Evolutionary conservation across 1,140 invertebrate species (phyloP).

Genomic region (Solenopsis invicta): DNA sequence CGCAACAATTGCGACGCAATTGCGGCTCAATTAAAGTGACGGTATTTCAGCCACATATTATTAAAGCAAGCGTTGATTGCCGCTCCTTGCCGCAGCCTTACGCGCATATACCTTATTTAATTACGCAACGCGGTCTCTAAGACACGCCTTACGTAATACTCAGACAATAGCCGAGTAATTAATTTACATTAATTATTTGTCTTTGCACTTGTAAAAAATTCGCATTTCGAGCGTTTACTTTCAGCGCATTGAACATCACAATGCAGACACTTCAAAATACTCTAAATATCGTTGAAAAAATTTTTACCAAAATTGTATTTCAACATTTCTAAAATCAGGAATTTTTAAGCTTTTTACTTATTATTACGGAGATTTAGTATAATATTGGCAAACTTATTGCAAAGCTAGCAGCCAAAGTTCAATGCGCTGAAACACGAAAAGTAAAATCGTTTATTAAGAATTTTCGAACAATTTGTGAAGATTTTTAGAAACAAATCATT

Average conservation of each 20-base stretch:
- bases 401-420: neutral
- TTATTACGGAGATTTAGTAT: neutral
- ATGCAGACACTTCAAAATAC: neutral
- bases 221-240: neutral
- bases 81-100: neutral
- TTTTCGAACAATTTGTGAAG: neutral
- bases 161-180: slow-evolving; percentile 33
- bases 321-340: neutral
- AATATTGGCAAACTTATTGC: neutral
- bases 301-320: neutral
- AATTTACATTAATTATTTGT: slow-evolving; percentile 6
- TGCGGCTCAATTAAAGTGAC: neutral
- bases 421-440: neutral
- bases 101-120: slow-evolving; percentile 33
- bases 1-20: slow-evolving; percentile 10
- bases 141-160: slow-evolving; percentile 33
- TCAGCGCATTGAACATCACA: neutral
- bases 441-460: neutral
- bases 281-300: neutral
- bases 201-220: neutral
- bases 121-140: slow-evolving; percentile 16
- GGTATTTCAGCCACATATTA: neutral
- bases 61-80: slow-evolving; percentile 22
- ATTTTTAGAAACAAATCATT: slow-evolving; percentile 10
- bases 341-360: neutral